A percentile compares a stretch with the other conserved stretches of the same genome.
Evolutionary conservation across 2,797 vertebrate genomes (phyloP).

Genomic region (Moxostoma hubbsi): DNA sequence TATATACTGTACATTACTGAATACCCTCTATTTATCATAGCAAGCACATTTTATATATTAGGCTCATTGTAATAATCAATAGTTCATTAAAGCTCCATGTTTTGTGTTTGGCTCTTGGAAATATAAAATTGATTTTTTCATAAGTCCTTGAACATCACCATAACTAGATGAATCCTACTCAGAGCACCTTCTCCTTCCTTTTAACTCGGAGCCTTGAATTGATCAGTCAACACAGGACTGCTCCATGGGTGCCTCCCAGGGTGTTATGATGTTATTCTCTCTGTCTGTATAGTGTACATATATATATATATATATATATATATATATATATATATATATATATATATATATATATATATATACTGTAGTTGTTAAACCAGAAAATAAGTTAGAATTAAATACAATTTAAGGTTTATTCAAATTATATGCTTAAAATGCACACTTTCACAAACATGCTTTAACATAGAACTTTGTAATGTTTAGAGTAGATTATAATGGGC

Average conservation of each 20-base stretch:
- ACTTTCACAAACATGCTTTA: neutral
- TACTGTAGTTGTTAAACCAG: too few species aligned
- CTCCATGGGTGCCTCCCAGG: neutral
- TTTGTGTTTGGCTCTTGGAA: constrained; percentile 17
- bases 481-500: neutral
- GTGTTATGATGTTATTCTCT: too few species aligned
- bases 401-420: too few species aligned
- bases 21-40: constrained; percentile 2
- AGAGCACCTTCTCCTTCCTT: constrained; percentile 8
- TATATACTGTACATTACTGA: neutral
- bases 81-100: neutral
- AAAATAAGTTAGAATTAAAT: too few species aligned
- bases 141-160: constrained; percentile 12
- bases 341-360: too few species aligned
- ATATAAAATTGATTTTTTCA: constrained; percentile 22
- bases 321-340: too few species aligned
- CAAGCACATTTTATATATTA: constrained; percentile 3
- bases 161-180: constrained; percentile 16
- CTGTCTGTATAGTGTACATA: too few species aligned
- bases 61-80: constrained; percentile 27
- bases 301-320: too few species aligned
- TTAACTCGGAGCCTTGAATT: constrained; percentile 16
- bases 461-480: neutral
- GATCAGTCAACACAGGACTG: constrained; percentile 12
- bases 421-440: too few species aligned